A percentile compares a stretch with the other conserved stretches of the same genome.
phyloP scores from a whole-genome alignment of 2,113 vertebrate genomes.

The Oriolus oriolus region DNA sequence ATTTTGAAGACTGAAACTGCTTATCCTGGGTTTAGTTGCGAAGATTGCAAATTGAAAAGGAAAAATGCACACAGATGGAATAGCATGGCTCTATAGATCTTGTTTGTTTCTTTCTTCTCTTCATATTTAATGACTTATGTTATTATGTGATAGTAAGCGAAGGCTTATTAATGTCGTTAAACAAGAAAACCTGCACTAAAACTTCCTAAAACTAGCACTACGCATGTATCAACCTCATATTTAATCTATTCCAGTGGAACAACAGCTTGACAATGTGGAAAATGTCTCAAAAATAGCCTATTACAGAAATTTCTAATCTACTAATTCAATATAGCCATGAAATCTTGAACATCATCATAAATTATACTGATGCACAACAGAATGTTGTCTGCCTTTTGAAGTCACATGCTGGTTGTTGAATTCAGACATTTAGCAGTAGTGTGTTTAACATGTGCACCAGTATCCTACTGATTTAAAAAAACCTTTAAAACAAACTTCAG shows the following conservation, averaged over 20 bases:
- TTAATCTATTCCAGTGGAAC: background rate
- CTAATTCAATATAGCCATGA: background rate
- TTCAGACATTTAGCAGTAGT: background rate
- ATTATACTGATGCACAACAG: background rate
- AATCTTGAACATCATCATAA: background rate
- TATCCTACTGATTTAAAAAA: background rate
- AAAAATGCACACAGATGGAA: background rate
- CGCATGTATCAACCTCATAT: background rate
- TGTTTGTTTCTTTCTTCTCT: background rate
- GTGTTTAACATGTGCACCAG: background rate
- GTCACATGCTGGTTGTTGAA: background rate
- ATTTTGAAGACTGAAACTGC: background rate
- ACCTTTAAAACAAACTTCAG: background rate
- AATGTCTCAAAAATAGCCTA: background rate
- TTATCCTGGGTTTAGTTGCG: background rate
- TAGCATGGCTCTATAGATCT: background rate
- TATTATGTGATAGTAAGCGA: background rate
- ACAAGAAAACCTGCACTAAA: background rate
- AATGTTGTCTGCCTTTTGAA: background rate
- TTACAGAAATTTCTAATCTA: background rate
- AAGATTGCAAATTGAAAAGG: background rate
- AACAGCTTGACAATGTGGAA: background rate
- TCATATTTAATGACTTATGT: background rate
- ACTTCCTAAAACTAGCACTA: background rate
- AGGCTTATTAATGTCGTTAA: background rate